Percentiles rank a stretch among this genome's conserved stretches.
phyloP scores from a whole-genome alignment of 2,797 vertebrate species.

The Siniperca obscura region DNA sequence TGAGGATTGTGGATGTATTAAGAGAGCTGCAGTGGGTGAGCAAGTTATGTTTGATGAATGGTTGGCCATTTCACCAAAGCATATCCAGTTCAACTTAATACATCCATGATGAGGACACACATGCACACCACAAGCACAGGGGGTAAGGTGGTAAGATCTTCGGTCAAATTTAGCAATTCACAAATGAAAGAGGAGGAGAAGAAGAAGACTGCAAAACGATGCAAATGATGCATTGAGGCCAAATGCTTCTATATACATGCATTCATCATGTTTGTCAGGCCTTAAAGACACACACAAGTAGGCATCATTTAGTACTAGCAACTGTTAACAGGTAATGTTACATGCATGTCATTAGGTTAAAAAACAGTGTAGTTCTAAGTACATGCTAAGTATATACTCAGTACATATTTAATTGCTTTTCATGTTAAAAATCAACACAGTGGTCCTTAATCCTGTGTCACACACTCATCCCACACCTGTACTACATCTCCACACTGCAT shows the following conservation, averaged over 20 bases:
- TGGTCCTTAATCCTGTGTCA: conserved; percentile 9
- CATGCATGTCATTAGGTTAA: background rate
- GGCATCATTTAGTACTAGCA: background rate
- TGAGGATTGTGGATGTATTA: background rate
- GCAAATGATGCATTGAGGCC: conserved; percentile 1
- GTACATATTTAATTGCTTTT: background rate
- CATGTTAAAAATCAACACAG: conserved; percentile 15
- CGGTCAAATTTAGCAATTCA: background rate
- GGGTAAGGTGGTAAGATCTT: background rate
- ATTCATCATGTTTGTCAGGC: background rate
- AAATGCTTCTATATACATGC: background rate
- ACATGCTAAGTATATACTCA: background rate
- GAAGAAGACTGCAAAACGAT: background rate
- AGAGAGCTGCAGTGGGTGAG: background rate
- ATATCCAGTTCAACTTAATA: conserved; percentile 8
- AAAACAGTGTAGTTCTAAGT: background rate
- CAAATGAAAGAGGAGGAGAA: background rate
- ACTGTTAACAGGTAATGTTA: background rate
- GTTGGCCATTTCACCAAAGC: background rate
- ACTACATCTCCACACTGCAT: conserved; percentile 26
- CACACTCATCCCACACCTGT: conserved; percentile 29
- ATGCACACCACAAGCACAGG: background rate
- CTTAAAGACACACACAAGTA: background rate
- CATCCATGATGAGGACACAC: background rate
- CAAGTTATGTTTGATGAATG: background rate